A percentile compares a stretch with the other conserved stretches of the same genome.
phyloP scores from a whole-genome alignment of 2,113 vertebrate species.

The Chaetodon trifascialis region DNA sequence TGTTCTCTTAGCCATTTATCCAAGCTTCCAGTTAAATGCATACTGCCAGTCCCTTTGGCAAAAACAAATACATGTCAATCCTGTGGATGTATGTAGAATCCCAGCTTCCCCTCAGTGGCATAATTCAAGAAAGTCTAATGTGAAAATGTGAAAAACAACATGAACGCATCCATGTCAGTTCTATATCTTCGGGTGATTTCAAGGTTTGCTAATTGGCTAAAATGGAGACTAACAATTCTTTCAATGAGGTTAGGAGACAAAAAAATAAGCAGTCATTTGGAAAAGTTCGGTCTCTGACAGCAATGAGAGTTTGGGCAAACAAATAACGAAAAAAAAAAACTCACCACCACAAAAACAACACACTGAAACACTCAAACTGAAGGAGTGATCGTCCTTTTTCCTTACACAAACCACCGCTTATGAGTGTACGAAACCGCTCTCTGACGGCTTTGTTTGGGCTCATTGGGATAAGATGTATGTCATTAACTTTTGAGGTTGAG shows the following conservation, averaged over 20 bases:
- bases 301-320: constrained; percentile 37
- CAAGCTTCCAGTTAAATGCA: background rate
- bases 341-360: constrained; percentile 48
- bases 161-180: background rate
- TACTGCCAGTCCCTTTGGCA: background rate
- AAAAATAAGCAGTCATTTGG: constrained; percentile 15
- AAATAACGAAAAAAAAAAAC: constrained; percentile 35
- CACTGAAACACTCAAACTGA: constrained; percentile 48
- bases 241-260: constrained; percentile 11
- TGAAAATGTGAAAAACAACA: background rate
- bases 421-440: constrained; percentile 56
- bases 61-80: background rate
- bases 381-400: constrained; percentile 41
- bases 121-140: background rate
- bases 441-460: constrained; percentile 62
- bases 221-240: background rate
- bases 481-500: constrained; percentile 68
- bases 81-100: background rate
- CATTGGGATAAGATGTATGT: constrained; percentile 51
- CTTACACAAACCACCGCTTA: constrained; percentile 42
- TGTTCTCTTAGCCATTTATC: background rate
- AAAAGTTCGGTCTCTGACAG: constrained; percentile 37
- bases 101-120: background rate
- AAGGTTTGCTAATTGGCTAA: background rate
- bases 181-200: background rate